phyloP scores from a whole-genome alignment of 1,140 invertebrate genomes.

The Nautilus pompilius region DNA sequence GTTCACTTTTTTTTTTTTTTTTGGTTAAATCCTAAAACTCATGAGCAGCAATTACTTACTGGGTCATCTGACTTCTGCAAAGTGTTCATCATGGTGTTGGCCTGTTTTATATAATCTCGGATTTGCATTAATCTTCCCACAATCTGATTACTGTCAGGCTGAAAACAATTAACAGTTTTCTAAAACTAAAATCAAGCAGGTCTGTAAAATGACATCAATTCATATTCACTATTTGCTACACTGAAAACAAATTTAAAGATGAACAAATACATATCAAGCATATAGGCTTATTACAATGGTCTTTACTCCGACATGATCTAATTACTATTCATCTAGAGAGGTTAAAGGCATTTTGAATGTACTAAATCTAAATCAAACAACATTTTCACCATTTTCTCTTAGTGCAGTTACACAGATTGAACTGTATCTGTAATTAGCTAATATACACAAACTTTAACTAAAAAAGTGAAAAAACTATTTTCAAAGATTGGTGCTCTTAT shows the following conservation, averaged over 20 bases:
- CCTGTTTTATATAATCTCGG: constrained; percentile 55
- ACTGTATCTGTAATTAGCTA: too few relatives aligned
- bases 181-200: neutral
- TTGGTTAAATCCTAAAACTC: too few relatives aligned
- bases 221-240: neutral
- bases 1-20: too few relatives aligned
- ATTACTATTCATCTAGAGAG: neutral
- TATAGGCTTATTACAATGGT: neutral
- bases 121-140: constrained; percentile 54
- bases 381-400: too few relatives aligned
- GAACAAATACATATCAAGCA: neutral
- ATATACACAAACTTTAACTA: too few relatives aligned
- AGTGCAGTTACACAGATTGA: too few relatives aligned
- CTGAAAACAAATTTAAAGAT: neutral
- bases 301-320: constrained; percentile 7
- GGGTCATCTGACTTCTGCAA: constrained; percentile 47
- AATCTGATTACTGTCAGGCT: constrained; percentile 52
- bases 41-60: constrained; percentile 26
- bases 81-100: constrained; percentile 49
- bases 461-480: too few relatives aligned
- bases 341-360: neutral
- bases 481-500: too few relatives aligned
- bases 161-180: constrained; percentile 10
- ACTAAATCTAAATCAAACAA: too few relatives aligned
- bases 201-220: neutral